Evolutionary conservation across 2,888 invertebrate species (phyloP), one percentile per base, ranked within the genome.

Genomic region (Asteroscopus sphinx): DNA sequence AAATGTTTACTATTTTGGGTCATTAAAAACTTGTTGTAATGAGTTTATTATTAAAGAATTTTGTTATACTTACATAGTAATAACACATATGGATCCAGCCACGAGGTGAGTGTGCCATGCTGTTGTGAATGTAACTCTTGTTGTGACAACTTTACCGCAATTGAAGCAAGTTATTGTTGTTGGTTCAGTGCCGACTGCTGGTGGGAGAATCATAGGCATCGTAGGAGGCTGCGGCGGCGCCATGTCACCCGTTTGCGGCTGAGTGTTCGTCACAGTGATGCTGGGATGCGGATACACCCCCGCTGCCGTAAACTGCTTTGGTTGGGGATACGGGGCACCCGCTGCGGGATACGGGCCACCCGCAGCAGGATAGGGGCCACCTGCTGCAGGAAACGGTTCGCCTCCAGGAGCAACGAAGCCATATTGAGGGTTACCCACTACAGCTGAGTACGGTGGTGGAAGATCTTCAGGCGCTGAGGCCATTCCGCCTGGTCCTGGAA

Each of bases 81-180:
- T 90, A 13, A 94, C 87, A 73, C 94, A 94, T 59, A 93, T 80
- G 48, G 93, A 91, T 60, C 93, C 93, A 61, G 93, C 93, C 26
- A 93, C 91, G 67, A 94, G 80, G 75, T 94, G 94, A 53, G 94
- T 94, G 64, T 93, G 94, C 94, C 93, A 94, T 35, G 93, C 92
- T 9, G 94, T 93, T 33, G 92, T 91, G 68, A 93, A 93, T 45
- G 84, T 88, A n/a, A 94, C 94, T 83, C 91, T 88, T 25, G 94
- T 93, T 37, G 93, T 93, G 21, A 93, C 92, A 25, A 92, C 85
- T 83, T 93, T 93, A 15, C 87, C 88, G 65, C 94, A 94, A 67
- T 92, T 93, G 68, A 87, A 92, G 72, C 94, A 94, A 36, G 88
- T 92, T 11, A 93, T 83, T 40, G 93, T 93, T 0, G 93, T 89